Base-by-base conservation (phyloP, 2,113 vertebrate species). In the Coryphaenoides rupestris region DNA sequence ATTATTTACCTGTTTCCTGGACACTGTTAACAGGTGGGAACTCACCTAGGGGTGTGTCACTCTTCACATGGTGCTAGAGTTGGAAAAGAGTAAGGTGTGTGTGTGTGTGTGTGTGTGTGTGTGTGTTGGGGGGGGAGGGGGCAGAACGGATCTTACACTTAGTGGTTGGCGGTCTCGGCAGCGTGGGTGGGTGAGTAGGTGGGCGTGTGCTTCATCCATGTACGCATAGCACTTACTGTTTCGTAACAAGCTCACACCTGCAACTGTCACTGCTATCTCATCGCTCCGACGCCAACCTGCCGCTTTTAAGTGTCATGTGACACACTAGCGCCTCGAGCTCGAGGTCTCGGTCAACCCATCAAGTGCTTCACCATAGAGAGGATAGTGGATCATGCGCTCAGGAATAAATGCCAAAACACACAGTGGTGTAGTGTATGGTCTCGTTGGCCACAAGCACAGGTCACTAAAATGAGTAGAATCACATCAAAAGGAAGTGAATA, bases 1-100 rank as follows among this genome's bases (percentile, higher is more conserved):
- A 60, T 67, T 86, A 60, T 67, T 86, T 84, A 87, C 87, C 83
- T 87, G 74, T 70, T 67, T 10, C n/a, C 68, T 58, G 82, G 72
- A 76, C 45, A 66, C 63, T 55, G 26, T 70, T 62, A 67, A n/a
- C 65, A 60, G 62, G 68, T 63, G 58, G 73, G 69, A 70, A 83
- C 83, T 83, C 86, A 82, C 84, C 83, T 23, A 65, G 71, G 46
- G 66, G 59, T 66, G 78, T 66, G 76, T 68, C 65, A 70, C 66
- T 70, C 69, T 73, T 78, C 67, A 67, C 2, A 6, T 9, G 40
- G 55, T 47, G 60, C 21, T 15, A 61, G 58, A 5, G 61, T 33
- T 55, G 53, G 50, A 55, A 13, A 14, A 55, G 54, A 55, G 21
- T 15, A 40, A 14, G 15, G 21, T 22, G 54, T n/a, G n/a, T n/a